Evolutionary conservation across 2,113 vertebrate genomes (phyloP).

Genomic region (Pterocles burchelli): DNA sequence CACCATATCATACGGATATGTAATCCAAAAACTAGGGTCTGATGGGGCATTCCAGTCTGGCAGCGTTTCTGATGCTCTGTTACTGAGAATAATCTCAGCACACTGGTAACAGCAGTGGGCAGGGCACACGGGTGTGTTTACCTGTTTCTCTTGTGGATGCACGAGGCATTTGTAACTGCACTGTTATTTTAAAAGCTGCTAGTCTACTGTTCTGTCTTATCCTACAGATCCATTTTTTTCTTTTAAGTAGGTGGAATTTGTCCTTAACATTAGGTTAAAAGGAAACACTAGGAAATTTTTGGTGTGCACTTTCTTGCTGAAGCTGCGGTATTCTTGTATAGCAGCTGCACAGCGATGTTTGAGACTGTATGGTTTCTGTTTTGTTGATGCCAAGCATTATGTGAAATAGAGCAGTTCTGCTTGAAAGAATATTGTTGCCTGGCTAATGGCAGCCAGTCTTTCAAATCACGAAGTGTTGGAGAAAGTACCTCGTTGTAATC

Average conservation of each 20-base stretch:
- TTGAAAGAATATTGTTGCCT: neutral
- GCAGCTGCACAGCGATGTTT: neutral
- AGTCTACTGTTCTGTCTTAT: neutral
- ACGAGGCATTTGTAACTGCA: neutral
- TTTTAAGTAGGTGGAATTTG: neutral
- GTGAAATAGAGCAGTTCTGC: neutral
- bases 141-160: neutral
- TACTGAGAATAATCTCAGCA: neutral
- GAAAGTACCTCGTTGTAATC: neutral
- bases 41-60: neutral
- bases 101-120: neutral
- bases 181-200: neutral
- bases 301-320: neutral
- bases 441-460: neutral
- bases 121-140: neutral
- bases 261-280: neutral
- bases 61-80: neutral
- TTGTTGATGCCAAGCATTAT: neutral
- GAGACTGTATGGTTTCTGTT: neutral
- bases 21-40: rapidly evolving
- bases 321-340: rapidly evolving
- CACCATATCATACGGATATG: neutral
- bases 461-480: neutral
- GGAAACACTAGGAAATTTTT: neutral
- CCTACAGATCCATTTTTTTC: neutral